Evolutionary conservation across 2,113 vertebrate species (phyloP).

Genomic region (Ceyx margarethae): DNA sequence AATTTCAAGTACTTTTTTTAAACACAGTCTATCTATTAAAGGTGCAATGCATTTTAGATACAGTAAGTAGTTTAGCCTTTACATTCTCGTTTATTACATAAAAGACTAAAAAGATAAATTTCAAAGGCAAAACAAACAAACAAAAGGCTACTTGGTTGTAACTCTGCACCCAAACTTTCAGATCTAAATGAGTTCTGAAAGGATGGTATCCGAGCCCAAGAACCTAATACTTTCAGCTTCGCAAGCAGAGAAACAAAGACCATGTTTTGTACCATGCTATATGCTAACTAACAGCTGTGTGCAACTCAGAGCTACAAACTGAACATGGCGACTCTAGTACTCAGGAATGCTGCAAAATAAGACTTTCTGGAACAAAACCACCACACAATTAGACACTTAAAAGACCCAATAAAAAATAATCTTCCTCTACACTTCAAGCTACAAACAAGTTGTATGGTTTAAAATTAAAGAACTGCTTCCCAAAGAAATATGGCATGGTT

Average conservation of each 20-base stretch:
- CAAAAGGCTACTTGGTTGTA: neutral
- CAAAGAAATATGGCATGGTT: conserved; percentile 13
- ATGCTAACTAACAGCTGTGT: conserved; percentile 35
- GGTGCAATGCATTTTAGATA: conserved; percentile 85
- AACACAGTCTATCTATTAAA: conserved; percentile 76
- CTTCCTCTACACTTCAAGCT: conserved; percentile 45
- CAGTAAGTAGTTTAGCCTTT: conserved; percentile 54
- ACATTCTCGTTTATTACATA: conserved; percentile 9
- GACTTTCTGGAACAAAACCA: conserved; percentile 31
- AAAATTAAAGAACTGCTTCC: conserved; percentile 5
- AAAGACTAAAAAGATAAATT: neutral
- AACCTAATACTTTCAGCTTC: neutral
- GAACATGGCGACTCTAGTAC: neutral
- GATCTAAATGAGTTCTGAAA: conserved; percentile 45
- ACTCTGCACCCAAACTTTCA: conserved; percentile 43
- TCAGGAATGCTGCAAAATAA: conserved; percentile 29
- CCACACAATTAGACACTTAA: conserved; percentile 10
- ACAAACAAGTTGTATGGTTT: conserved; percentile 6
- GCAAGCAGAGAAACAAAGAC: conserved; percentile 16
- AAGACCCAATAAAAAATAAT: conserved; percentile 23
- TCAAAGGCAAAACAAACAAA: conserved; percentile 10
- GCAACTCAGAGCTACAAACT: conserved; percentile 42
- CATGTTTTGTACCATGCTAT: conserved; percentile 29
- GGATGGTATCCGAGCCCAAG: conserved; percentile 5
- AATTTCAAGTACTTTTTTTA: conserved; percentile 17